Base-by-base conservation (phyloP, 2,888 invertebrate genomes). In the Lydus trimaculatus region DNA sequence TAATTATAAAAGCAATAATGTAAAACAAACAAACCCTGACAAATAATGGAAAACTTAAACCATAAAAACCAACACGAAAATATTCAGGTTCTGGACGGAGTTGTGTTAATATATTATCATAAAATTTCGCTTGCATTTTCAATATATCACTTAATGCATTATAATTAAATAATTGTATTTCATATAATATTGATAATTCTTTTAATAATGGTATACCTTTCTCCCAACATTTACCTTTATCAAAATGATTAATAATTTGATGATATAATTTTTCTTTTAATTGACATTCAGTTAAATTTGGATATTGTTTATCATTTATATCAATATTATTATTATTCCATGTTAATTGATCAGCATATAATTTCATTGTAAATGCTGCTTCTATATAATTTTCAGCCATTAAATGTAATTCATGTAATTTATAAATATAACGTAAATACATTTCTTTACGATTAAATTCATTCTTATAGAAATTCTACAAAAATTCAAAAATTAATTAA, bases 161-260 rank as follows among this genome's bases (percentile, higher is more conserved):
- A 84, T 97, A 98, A 85, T 97, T 95, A 81, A 94, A 96, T 20
- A 95, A 86, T 72, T 91, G 91, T 13, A 90, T 91, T 85, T 98
- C 97, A 84, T 98, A 97, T 1, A 97, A 87, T 13, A 90, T 89
- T 0, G 95, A 95, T 72, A 98, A 85, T 82, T 97, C 97, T 80
- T 97, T 96, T 75, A 96, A 92, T 48, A 98, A 83, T 0, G 97
- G 96, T 43, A 98, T 91, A 0, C 97, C 97, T 86, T 97, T 96
- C 82, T 98, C 98, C 98, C 98, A 98, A 78, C 96, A 95, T 91
- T 97, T 97, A 76, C 98, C 98, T 73, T 94, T 92, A 82, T 98
- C 97, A 81, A 97, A 97, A 83, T 97, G 96, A 79, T 93, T 92
- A 64, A 98, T 90, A 58, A 97, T 97, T 87, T 94, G 92, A 78